Evolutionary conservation across 2,888 invertebrate genomes (phyloP), one percentile per base, ranked within the genome.

Genomic region (Helicoverpa assulta): DNA sequence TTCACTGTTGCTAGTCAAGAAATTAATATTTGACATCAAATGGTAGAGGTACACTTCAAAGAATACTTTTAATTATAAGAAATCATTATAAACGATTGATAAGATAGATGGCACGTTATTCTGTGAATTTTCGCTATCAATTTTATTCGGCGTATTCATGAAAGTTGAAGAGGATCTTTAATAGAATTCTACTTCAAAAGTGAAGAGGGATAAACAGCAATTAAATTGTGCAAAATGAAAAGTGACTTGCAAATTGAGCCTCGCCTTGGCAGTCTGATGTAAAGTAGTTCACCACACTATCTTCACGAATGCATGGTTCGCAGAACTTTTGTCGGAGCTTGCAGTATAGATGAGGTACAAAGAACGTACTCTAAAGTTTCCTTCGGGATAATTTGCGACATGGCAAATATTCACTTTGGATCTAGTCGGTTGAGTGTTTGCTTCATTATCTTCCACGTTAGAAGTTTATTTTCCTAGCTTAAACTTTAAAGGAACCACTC

Each of bases 221-320:
- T 62, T 73, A 78, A 81, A 76, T 74, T 70, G 66, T 66, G 51
- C 69, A 71, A 68, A 76, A 80, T 70, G 65, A 81, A 76, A 78
- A 80, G 76, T 71, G 76, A 73, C 76, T 82, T 77, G 83, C 85
- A 85, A 86, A 85, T 77, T 72, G 75, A 67, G 73, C 78, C 75
- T 78, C 81, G 80, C 80, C 80, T 78, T 73, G 63, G 61, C 76
- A 78, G 75, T 71, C 75, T 74, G 72, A 82, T 78, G 82, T 82
- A 81, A 85, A 81, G 82, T 84, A 85, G 78, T 86, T 85, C 78
- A 57, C 87, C 87, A 63, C 85, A 82, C 73, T 81, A 82, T 78
- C 79, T 80, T 80, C 73, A 76, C 50, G 76, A 77, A 82, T 86
- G 87, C 80, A 87, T 78, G 76, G 80, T 82, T 70, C 74, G 76